phyloP scores from a whole-genome alignment of 1,140 invertebrate genomes.

The Danaus melanippus region DNA sequence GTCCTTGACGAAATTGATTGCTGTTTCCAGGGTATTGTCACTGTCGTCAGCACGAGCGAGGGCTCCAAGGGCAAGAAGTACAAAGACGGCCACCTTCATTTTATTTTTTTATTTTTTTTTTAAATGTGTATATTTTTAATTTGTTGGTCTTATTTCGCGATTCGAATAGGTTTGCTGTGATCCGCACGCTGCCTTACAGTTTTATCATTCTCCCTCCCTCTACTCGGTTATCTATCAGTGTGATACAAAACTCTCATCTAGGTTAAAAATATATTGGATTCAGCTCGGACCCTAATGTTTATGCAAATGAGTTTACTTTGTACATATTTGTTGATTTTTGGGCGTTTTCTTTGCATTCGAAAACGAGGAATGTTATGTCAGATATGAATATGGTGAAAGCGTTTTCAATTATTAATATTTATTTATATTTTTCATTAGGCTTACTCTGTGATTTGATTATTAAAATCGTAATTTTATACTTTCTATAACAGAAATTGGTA shows the following conservation, averaged over 20 bases:
- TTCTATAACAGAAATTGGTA: too few species aligned
- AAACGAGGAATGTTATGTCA: slow-evolving; percentile 19
- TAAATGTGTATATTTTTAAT: slow-evolving; percentile 23
- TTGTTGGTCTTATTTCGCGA: slow-evolving; percentile 16
- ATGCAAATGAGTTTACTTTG: slow-evolving; percentile 44
- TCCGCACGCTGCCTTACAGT: slow-evolving; percentile 45
- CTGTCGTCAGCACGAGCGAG: slow-evolving; percentile 39
- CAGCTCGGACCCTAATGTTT: slow-evolving; percentile 50
- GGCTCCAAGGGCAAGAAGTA: slow-evolving; percentile 39
- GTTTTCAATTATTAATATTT: slow-evolving; percentile 16
- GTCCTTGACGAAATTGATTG: slow-evolving; percentile 57
- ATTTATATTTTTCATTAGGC: slow-evolving; percentile 7
- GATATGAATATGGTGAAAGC: slow-evolving; percentile 14
- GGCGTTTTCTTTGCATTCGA: slow-evolving; percentile 18
- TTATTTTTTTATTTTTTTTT: slow-evolving; percentile 34
- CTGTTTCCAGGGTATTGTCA: slow-evolving; percentile 54
- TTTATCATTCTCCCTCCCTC: slow-evolving; percentile 56
- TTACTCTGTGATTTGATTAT: too few species aligned
- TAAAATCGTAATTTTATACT: too few species aligned
- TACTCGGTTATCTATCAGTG: slow-evolving; percentile 35
- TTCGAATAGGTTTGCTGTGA: slow-evolving; percentile 42
- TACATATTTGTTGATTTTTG: slow-evolving; percentile 32
- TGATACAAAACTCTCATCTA: slow-evolving; percentile 44
- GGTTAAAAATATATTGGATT: slow-evolving; percentile 48
- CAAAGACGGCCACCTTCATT: slow-evolving; percentile 48